Conservation (phyloP, 2,113 vertebrate species). For the Dipodomys ordii region DNA sequence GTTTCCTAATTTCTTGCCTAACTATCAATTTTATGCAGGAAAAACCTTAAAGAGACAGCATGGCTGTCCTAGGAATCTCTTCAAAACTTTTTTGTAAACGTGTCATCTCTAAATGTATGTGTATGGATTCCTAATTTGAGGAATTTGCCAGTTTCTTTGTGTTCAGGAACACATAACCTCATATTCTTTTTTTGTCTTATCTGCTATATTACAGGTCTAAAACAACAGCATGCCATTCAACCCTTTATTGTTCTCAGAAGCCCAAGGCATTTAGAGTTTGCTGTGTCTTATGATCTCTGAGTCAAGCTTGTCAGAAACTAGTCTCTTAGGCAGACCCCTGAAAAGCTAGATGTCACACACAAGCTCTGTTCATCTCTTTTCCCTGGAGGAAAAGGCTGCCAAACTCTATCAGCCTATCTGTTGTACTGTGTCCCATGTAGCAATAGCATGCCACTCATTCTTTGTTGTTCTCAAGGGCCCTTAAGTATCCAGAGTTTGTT, state of each 20-base stretch:
- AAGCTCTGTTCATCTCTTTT: neutral
- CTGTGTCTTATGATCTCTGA: neutral
- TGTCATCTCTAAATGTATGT: neutral
- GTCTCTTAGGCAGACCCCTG: neutral
- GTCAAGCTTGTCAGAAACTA: neutral
- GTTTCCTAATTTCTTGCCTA: neutral
- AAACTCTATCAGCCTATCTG: neutral
- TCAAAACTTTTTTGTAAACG: constrained; percentile 16
- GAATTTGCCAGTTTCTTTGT: neutral
- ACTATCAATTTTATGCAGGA: neutral
- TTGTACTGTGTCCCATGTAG: neutral
- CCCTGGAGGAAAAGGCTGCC: neutral
- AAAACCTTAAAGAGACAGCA: neutral
- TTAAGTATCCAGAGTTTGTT: neutral
- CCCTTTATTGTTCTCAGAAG: neutral
- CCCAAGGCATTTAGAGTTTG: neutral
- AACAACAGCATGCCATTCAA: neutral
- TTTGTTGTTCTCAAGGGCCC: neutral
- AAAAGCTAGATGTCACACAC: neutral
- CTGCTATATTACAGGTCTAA: neutral
- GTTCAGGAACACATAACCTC: neutral
- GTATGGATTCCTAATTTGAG: neutral
- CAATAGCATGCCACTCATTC: neutral
- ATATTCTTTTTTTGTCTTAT: constrained; percentile 33
- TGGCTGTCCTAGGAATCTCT: neutral